These are phyloP conservation scores for Narcine bancroftii DNA, from an alignment of 2,113 vertebrate genomes.

Conservation along the genomic window DNA sequence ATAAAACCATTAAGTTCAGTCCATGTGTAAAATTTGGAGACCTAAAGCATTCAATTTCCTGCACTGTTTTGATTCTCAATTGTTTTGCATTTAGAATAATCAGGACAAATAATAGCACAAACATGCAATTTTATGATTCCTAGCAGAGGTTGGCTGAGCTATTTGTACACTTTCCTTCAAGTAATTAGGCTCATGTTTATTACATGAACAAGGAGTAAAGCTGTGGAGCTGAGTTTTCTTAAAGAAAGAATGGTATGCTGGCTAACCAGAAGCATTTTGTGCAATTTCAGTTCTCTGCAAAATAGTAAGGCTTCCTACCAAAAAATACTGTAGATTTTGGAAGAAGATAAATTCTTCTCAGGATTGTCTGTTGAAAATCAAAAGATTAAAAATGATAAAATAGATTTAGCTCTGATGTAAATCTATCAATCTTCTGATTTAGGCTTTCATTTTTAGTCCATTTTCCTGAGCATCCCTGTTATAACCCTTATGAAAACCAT, in stretches of 20 bases:
- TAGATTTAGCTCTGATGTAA: not conserved
- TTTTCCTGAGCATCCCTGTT: not conserved
- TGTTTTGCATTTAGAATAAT: not conserved
- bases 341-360: not conserved
- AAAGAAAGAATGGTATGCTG: not conserved
- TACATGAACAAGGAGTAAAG: not conserved
- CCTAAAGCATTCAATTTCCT: not conserved
- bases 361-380: not conserved
- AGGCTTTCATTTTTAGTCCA: not conserved
- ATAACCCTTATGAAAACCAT: conserved; percentile 6
- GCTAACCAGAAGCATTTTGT: not conserved
- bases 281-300: not conserved
- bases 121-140: not conserved
- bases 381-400: not conserved
- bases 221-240: not conserved
- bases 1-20: not conserved
- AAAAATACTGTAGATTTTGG: not conserved
- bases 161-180: not conserved
- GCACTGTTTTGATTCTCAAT: not conserved
- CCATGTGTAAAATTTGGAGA: not conserved
- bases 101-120: not conserved
- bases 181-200: not conserved
- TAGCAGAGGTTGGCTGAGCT: not conserved
- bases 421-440: not conserved
- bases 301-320: not conserved